Conservation (phyloP, 2,797 vertebrate species). For the Microhierax caerulescens region DNA sequence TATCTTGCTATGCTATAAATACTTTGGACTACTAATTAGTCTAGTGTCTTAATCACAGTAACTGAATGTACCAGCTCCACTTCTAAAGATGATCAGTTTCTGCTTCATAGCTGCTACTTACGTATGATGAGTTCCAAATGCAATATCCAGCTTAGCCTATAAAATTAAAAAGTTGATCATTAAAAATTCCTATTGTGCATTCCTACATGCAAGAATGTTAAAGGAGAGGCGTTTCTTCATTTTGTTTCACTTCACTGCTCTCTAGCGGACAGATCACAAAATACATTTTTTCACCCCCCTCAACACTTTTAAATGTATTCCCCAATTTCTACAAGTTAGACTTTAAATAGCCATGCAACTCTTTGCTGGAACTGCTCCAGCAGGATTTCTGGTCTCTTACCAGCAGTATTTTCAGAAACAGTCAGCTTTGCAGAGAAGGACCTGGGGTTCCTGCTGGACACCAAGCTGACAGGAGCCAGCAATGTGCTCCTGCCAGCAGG, state of each 20-base stretch:
- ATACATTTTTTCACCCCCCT: background rate
- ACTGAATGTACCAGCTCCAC: background rate
- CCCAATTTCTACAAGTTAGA: background rate
- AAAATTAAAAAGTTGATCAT: slow-evolving; percentile 23
- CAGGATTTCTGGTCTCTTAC: background rate
- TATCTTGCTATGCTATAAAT: background rate
- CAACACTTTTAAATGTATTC: background rate
- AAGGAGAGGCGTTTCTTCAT: background rate
- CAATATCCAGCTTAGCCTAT: slow-evolving; percentile 96
- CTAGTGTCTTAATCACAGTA: background rate
- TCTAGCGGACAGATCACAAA: slow-evolving; percentile 59
- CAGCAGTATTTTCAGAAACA: background rate
- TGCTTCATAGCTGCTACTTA: slow-evolving; percentile 75
- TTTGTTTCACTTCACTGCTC: slow-evolving; percentile 58
- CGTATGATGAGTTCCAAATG: slow-evolving; percentile 98
- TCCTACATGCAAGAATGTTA: background rate
- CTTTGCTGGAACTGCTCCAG: background rate
- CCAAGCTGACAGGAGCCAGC: background rate
- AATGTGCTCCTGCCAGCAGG: background rate
- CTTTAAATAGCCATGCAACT: background rate
- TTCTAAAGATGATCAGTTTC: background rate
- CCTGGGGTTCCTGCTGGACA: background rate
- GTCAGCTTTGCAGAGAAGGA: background rate
- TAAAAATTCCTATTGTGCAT: background rate
- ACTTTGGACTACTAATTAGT: background rate